Base-by-base conservation (phyloP, 1,140 invertebrate species). In the Thaumetopoea pityocampa region DNA sequence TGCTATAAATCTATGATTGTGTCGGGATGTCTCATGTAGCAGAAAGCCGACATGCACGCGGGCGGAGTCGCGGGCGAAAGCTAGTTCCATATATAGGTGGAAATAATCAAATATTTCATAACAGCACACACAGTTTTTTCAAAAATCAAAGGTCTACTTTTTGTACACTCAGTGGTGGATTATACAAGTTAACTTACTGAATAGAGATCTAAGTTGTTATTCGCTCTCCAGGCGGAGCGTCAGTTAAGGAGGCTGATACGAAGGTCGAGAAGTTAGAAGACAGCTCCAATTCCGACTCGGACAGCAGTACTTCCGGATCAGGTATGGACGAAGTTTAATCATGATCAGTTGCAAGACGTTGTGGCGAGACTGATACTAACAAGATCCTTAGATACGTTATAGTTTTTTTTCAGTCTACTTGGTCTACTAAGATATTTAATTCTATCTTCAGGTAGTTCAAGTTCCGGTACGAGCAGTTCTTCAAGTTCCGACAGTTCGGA, bases 231-330 rank as follows among this genome's bases (percentile, higher is more conserved):
- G 72, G 63, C 38, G 45, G 59, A n/a, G 56, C 62, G 1, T 77
- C 70, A 0, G 70, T 68, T 2, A 76, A 74, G n/a, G 73, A 81
- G 2, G 15, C 70, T 26, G 65, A 81, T 8, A 53, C 66, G 7
- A 32, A 67, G 15, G 61, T 71, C 1, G 74, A 83, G 48, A 80
- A 83, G 15, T 26, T 84, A 2, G 72, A 82, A 14, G 78, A 82
- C 40, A 73, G 72, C 19, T 82, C 79, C 6, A 74, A 78, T 36
- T 78, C 73, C 0, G 77, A 74, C 33, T 74, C 70, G 0, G 66
- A 64, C 11, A 73, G 59, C 37, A 73, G 60, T 29, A 72, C 57
- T 43, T 76, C 73, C 0, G 65, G 61, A 1, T 73, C 68, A 0
- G 65, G 72, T 77, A 26, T 59, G 58, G 40, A 0, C 10, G 26